Conservation (phyloP, 1,140 invertebrate species). For the Drosophila takahashii region DNA sequence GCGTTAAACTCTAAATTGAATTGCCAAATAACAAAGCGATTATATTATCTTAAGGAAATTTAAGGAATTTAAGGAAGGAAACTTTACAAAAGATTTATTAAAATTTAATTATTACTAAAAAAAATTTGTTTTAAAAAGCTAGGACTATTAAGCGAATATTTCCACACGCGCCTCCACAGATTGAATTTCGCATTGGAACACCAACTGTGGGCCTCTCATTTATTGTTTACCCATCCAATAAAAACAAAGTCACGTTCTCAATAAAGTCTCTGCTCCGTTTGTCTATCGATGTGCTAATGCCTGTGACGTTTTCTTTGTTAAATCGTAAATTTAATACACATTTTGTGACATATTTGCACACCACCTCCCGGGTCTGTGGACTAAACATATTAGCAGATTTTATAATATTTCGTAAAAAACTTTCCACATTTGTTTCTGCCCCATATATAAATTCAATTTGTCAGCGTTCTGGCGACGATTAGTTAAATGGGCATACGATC, state of each 20-base stretch:
- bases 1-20: too few species aligned
- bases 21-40: too few species aligned
- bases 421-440: slow-evolving; percentile 47
- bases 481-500: background rate
- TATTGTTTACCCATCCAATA: slow-evolving; percentile 59
- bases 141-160: too few species aligned
- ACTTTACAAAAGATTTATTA: too few species aligned
- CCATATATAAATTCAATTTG: background rate
- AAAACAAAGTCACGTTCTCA: slow-evolving; percentile 78
- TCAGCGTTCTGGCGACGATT: slow-evolving; percentile 3
- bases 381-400: slow-evolving; percentile 42
- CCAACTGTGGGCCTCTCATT: slow-evolving; percentile 13
- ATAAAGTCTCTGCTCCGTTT: slow-evolving; percentile 49
- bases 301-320: slow-evolving; percentile 70
- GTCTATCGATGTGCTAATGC: slow-evolving; percentile 64
- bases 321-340: slow-evolving; percentile 62
- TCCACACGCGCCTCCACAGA: slow-evolving; percentile 31
- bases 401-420: slow-evolving; percentile 30
- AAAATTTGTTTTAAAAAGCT: too few species aligned
- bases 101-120: too few species aligned
- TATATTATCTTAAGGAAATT: too few species aligned
- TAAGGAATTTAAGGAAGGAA: too few species aligned
- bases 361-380: slow-evolving; percentile 5
- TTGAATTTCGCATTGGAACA: slow-evolving; percentile 29
- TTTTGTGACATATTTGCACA: slow-evolving; percentile 70